phyloP scores from a whole-genome alignment of 2,113 vertebrate genomes.

The Mesoclemmys tuberculata region DNA sequence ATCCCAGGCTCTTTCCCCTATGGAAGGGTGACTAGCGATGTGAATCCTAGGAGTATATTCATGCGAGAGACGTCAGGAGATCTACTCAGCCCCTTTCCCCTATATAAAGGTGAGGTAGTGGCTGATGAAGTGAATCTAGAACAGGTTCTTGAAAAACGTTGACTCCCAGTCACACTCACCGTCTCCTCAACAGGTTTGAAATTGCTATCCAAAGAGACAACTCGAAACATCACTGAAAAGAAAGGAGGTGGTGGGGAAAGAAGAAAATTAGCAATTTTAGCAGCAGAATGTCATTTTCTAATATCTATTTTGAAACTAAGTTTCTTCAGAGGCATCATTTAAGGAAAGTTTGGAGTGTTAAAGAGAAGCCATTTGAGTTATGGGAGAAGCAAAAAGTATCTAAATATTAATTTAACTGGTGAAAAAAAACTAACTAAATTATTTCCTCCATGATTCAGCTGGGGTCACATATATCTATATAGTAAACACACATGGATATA shows the following conservation, averaged over 20 bases:
- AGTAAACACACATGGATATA: background rate
- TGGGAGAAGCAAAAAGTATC: background rate
- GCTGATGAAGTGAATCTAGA: background rate
- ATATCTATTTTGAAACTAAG: background rate
- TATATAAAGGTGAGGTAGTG: background rate
- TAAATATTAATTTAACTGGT: background rate
- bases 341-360: background rate
- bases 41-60: background rate
- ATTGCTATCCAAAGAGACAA: slow-evolving; percentile 55
- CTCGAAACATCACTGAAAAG: slow-evolving; percentile 65
- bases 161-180: slow-evolving; percentile 23
- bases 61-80: background rate
- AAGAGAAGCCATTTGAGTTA: background rate
- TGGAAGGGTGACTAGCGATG: background rate
- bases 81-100: background rate
- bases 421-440: background rate
- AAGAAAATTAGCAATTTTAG: background rate
- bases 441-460: background rate
- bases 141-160: background rate
- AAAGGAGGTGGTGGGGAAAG: background rate
- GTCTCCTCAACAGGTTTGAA: slow-evolving; percentile 55
- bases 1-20: background rate
- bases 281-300: background rate
- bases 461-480: background rate
- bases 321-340: background rate